These are phyloP conservation scores for Smittia sp. DNA, from an alignment of 2,888 invertebrate species.

Conservation along the genomic window DNA sequence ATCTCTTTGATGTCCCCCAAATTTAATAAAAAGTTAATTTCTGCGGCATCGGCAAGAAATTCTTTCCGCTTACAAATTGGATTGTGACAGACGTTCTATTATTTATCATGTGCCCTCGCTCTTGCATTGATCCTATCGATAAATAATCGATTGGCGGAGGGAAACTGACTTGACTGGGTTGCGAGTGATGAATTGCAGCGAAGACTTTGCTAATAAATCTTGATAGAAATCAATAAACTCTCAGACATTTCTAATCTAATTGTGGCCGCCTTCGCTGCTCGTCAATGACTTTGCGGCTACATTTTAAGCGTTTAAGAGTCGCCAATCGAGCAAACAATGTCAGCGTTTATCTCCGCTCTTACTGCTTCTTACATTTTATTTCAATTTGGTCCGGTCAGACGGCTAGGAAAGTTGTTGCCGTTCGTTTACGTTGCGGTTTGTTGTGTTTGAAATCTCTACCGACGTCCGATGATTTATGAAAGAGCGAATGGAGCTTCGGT, in stretches of 20 bases:
- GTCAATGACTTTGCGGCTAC: neutral
- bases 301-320: neutral
- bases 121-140: neutral
- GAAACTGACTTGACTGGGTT: neutral
- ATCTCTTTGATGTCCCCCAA: neutral
- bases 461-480: too few relatives aligned
- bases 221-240: neutral
- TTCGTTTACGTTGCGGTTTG: too few relatives aligned
- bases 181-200: conserved; percentile 14
- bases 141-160: neutral
- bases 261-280: neutral
- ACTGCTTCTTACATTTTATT: too few relatives aligned
- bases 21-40: neutral
- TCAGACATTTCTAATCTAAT: conserved; percentile 1
- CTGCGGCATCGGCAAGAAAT: neutral
- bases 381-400: too few relatives aligned
- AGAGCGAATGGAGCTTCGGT: too few relatives aligned
- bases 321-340: neutral
- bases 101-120: neutral
- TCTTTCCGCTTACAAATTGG: neutral
- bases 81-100: neutral
- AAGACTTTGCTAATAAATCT: conserved; percentile 1
- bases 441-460: too few relatives aligned
- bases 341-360: too few relatives aligned
- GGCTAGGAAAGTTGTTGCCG: too few relatives aligned